Conservation (phyloP, 2,797 vertebrate genomes). For the Lepus townsendii region DNA sequence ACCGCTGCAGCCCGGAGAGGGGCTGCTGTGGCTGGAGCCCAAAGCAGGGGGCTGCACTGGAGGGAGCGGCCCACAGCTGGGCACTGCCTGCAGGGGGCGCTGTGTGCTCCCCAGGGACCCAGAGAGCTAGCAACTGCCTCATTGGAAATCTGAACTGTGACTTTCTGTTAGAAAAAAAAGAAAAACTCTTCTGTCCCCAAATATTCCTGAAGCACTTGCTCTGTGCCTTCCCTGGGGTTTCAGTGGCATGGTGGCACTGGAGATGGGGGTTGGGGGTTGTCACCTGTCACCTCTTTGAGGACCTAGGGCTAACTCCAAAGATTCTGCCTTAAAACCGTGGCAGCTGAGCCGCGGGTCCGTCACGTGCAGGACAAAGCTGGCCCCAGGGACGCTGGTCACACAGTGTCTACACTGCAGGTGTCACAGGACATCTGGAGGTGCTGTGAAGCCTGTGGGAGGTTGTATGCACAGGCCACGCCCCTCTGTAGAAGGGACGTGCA, state of each 20-base stretch:
- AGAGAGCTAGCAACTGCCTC: neutral
- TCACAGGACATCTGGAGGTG: too few species aligned
- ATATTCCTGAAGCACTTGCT: neutral
- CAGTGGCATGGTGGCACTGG: neutral
- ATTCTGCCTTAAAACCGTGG: neutral
- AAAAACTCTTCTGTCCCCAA: neutral
- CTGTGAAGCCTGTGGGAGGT: too few species aligned
- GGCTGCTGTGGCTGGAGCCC: neutral
- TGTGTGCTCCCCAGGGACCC: neutral
- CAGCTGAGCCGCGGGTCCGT: neutral
- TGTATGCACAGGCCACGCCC: too few species aligned
- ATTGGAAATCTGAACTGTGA: neutral
- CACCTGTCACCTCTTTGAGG: neutral
- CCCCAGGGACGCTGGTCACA: neutral
- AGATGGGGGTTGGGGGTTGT: neutral
- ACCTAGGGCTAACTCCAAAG: neutral
- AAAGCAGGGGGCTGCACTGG: neutral
- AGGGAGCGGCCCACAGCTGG: neutral
- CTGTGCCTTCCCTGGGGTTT: neutral
- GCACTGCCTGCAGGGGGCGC: neutral
- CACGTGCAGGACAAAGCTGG: neutral
- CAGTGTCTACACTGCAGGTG: too few species aligned
- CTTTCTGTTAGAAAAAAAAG: neutral
- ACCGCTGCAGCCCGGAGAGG: neutral
- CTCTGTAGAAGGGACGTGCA: too few species aligned